Conservation (phyloP, 2,797 vertebrate genomes). For the Vultur gryphus region DNA sequence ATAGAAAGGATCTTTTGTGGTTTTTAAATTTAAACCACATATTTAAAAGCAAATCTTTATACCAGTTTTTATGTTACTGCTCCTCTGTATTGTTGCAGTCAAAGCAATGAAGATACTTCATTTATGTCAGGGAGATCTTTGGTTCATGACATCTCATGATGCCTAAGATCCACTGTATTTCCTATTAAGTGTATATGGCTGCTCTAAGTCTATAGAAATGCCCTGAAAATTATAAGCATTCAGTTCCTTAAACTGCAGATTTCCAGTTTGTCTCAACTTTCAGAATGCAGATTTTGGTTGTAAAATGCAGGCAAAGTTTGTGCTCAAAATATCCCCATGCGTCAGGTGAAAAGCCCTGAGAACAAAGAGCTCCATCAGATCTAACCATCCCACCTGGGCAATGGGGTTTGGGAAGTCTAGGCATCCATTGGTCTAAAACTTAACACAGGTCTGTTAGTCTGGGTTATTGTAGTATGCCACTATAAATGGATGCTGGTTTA, state of each 20-base stretch:
- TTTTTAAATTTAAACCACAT: background rate
- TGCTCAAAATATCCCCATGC: background rate
- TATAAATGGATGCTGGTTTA: background rate
- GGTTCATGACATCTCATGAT: background rate
- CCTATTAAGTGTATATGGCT: background rate
- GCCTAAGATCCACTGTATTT: background rate
- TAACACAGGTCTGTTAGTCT: background rate
- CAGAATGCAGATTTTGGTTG: background rate
- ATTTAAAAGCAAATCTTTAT: background rate
- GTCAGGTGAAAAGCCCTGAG: background rate
- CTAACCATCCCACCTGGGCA: background rate
- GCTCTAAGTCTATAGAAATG: background rate
- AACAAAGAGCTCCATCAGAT: background rate
- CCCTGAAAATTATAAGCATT: background rate
- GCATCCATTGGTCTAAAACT: background rate
- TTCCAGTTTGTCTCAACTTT: background rate
- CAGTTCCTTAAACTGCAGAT: background rate
- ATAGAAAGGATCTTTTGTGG: background rate
- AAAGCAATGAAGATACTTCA: background rate
- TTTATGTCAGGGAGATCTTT: background rate
- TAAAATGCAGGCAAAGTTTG: background rate
- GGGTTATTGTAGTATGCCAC: background rate
- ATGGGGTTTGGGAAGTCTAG: background rate
- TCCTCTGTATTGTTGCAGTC: background rate
- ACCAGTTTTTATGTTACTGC: background rate